Conservation (phyloP, 2,113 vertebrate species). For the Naja naja region DNA sequence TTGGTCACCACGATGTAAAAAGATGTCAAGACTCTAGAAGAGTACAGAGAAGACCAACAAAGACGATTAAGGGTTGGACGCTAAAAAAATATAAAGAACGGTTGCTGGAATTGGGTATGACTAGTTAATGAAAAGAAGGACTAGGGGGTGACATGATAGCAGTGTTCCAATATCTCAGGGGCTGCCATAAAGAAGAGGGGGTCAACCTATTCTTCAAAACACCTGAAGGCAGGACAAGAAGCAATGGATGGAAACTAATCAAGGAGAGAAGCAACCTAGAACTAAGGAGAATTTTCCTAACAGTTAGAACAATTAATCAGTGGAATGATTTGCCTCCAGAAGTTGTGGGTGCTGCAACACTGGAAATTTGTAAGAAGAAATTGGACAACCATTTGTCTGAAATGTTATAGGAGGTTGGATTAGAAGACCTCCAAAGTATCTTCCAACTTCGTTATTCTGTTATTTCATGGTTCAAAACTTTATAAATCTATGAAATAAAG, state of each 20-base stretch:
- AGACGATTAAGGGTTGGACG: background rate
- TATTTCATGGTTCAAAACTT: background rate
- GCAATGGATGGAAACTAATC: background rate
- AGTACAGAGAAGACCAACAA: background rate
- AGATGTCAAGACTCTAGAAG: background rate
- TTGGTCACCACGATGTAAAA: background rate
- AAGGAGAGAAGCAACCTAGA: background rate
- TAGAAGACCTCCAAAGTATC: background rate
- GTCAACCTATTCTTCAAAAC: background rate
- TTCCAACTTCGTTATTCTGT: background rate
- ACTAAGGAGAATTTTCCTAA: background rate
- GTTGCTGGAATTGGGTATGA: background rate
- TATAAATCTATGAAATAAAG: background rate
- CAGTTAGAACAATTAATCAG: background rate
- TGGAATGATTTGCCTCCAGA: too few relatives aligned
- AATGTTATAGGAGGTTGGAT: background rate
- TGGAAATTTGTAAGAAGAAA: background rate
- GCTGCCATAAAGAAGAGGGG: background rate
- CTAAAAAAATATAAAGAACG: background rate
- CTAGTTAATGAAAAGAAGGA: background rate
- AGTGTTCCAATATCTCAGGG: background rate
- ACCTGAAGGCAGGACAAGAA: background rate
- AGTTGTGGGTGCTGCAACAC: background rate
- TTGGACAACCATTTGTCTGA: background rate
- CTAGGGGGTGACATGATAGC: background rate